Base-by-base conservation (phyloP, 92 coral and sea anemone species). In the Porites evermanni region DNA sequence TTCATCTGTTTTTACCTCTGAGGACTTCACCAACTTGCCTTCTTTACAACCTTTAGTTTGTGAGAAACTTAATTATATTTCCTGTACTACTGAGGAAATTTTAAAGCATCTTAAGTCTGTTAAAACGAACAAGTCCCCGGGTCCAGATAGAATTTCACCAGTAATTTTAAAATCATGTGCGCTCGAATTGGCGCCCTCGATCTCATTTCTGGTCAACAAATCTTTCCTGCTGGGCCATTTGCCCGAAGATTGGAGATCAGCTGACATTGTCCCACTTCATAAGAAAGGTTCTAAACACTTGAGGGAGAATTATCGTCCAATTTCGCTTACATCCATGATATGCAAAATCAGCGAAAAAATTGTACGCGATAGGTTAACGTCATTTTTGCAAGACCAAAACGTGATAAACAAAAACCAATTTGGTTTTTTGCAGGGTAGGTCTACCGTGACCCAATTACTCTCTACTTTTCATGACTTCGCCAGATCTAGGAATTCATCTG, bases 111-210 rank as follows among this genome's bases (percentile, higher is more conserved):
- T 65, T 65, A 65, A 18, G 20, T 7, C 9, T 65, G 32, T 65
- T 65, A 65, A 65, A 65, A 65, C 9, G 6, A 65, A 18, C 20
- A 65, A 65, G 70, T 65, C 70, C 70, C 70, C 0, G 70, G 70
- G 70, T 7, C 70, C 20, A 18, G 70, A 7, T 19, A 65, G 70
- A 3, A 65, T 65, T 65, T 65, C 70, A 65, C 70, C 70, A 65
- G 32, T 65, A 65, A 65, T 65, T 65, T 65, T 12, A 65, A 13
- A 65, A 65, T 65, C 70, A 65, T 65, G 70, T 65, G 23, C 70
- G 32, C 16, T 65, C 70, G 70, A 65, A 65, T 65, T 65, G 70
- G 70, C 70, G 70, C 70, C 70, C 70, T 66, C 70, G 70, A 65
- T 65, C 70, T 65, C 70, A 65, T 65, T 65, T 18, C 70, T 65